Conservation (phyloP, 1,140 invertebrate species). For the Drosophila leontia region DNA sequence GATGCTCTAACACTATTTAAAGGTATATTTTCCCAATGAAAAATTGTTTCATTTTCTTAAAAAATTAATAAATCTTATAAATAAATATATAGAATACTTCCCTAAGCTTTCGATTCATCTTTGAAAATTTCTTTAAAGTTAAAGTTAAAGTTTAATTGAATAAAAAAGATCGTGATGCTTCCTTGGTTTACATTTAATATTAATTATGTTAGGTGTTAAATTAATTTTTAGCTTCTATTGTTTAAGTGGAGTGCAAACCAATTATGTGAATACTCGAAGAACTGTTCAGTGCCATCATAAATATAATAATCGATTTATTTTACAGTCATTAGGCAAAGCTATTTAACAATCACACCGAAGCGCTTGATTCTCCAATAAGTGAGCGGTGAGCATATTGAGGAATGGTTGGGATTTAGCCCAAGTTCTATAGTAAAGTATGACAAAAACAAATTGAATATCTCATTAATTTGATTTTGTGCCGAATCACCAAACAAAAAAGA, state of each 20-base stretch:
- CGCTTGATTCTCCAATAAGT: slow-evolving; percentile 1
- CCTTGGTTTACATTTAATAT: neutral
- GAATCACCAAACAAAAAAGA: slow-evolving; percentile 10
- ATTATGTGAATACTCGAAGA: neutral
- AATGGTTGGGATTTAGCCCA: neutral
- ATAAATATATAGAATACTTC: too few relatives aligned
- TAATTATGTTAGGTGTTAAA: neutral
- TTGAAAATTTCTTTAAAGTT: too few relatives aligned
- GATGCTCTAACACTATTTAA: too few relatives aligned
- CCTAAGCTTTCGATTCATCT: too few relatives aligned
- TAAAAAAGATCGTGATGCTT: neutral
- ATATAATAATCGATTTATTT: neutral
- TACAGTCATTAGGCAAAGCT: slow-evolving; percentile 3
- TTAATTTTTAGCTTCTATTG: neutral
- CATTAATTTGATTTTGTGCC: slow-evolving; percentile 17
- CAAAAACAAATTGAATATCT: neutral
- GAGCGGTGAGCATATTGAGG: neutral
- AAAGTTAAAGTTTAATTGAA: neutral
- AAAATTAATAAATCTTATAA: too few relatives aligned
- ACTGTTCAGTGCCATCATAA: neutral
- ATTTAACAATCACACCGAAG: neutral
- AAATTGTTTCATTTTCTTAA: too few relatives aligned
- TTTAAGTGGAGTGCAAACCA: neutral
- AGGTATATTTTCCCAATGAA: too few relatives aligned
- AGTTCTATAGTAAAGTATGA: neutral